Evolutionary conservation across 2,113 vertebrate genomes (phyloP), one percentile per base, ranked within the genome.

Genomic region (Notiomystis cincta): DNA sequence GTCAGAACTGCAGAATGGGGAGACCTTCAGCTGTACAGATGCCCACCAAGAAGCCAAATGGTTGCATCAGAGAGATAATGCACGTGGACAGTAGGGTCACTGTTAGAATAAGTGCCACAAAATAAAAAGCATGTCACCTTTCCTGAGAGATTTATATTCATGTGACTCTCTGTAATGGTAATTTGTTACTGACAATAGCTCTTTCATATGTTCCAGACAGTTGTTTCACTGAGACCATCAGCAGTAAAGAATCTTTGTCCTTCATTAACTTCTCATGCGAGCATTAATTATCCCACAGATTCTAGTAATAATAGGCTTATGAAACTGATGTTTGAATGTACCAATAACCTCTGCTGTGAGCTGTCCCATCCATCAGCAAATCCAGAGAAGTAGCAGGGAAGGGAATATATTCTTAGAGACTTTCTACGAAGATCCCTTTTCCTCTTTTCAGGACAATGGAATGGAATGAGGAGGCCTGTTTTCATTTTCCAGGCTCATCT

Each of bases 181-280:
- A 91, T 89, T 90, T 93, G 54, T 67, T 80, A 79, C 87, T 93
- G 79, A 89, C 80, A 87, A 79, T 92, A 93, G 80, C 84, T 93
- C 94, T 82, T 87, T 87, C 42, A 47, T 85, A 37, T 86, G 87
- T 93, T 96, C 66, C 73, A 86, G 94, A 78, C 30, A 61, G 82
- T 94, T 89, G 66, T 88, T 97, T 95, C 84, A 75, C 58, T 89
- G 86, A 97, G 91, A 93, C 92, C 72, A 91, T 76, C 82, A 76
- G 69, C 92, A 73, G 25, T 85, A 85, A 96, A 94, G 92, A 91
- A 77, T 90, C 67, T 87, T 76, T 77, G 87, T 87, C 80, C 92
- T 84, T 89, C 75, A 88, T 95, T 97, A 97, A 95, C 80, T 96
- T 84, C 87, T 90, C 81, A 51, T 54, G 76, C 44, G 88, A 78